A percentile compares a stretch with the other conserved stretches of the same genome.
Conservation (phyloP, 1,140 invertebrate species). For the Daktulosphaira vitifoliae region DNA sequence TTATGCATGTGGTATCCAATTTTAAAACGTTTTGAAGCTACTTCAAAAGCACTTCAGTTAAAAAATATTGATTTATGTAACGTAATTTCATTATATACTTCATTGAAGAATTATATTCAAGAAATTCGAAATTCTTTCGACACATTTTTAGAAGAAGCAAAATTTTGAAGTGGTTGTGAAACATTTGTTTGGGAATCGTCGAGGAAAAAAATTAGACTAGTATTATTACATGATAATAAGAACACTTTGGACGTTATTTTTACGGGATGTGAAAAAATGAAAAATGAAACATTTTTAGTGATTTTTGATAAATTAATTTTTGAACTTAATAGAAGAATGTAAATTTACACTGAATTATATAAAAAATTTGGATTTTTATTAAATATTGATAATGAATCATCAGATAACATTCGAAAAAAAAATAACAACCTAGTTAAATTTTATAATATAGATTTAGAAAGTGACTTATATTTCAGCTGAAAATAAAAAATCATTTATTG, state of each 20-base stretch:
- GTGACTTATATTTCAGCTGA: neutral
- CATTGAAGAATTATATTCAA: too few relatives aligned
- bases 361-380: too few relatives aligned
- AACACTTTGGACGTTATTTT: conserved; percentile 2
- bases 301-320: neutral
- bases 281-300: conserved; percentile 3
- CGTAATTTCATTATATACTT: too few relatives aligned
- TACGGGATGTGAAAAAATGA: neutral
- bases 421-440: neutral
- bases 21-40: too few relatives aligned
- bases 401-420: neutral
- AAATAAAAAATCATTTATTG: neutral
- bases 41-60: too few relatives aligned
- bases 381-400: neutral
- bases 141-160: too few relatives aligned
- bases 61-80: too few relatives aligned
- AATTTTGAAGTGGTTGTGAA: neutral
- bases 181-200: conserved; percentile 5
- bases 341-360: neutral
- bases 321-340: neutral
- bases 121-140: too few relatives aligned
- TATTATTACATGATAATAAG: too few relatives aligned
- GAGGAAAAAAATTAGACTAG: neutral
- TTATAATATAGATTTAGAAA: neutral
- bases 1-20: too few relatives aligned